A percentile compares a stretch with the other conserved stretches of the same genome.
Evolutionary conservation across 2,888 invertebrate species (phyloP).

Genomic region (Tetropium fuscum): DNA sequence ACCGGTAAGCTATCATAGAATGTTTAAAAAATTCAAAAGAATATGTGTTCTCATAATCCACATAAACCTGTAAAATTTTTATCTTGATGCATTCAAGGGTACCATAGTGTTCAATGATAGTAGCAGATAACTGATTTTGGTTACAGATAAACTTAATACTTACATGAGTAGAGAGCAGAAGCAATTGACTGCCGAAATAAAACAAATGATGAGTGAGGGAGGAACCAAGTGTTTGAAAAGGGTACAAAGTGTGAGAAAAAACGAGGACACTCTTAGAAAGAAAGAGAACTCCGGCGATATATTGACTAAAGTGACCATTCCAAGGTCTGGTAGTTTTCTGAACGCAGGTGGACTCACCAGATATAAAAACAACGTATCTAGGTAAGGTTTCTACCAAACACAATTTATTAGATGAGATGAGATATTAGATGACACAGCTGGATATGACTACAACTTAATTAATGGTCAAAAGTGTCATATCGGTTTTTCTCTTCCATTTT

Average conservation of each 20-base stretch:
- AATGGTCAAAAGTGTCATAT: too few species aligned
- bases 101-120: too few species aligned
- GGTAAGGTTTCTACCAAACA: too few species aligned
- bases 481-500: too few species aligned
- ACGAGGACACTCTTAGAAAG: conserved; percentile 58
- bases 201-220: conserved; percentile 62
- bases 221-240: conserved; percentile 64
- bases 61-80: conserved; percentile 56
- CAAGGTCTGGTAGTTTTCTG: conserved; percentile 86
- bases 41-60: too few species aligned
- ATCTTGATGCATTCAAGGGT: too few species aligned
- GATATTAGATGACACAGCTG: too few species aligned
- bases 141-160: conserved; percentile 68
- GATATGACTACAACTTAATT: too few species aligned
- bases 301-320: conserved; percentile 87
- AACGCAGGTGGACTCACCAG: conserved; percentile 83
- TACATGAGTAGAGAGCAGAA: conserved; percentile 67
- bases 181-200: conserved; percentile 66
- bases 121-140: too few species aligned
- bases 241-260: conserved; percentile 64
- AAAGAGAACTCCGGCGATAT: conserved; percentile 80
- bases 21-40: conserved; percentile 64
- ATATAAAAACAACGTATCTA: conserved; percentile 78
- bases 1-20: conserved; percentile 65
- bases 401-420: too few species aligned